Percentiles rank a stretch among this genome's conserved stretches.
These are phyloP conservation scores for Andrena praecox DNA, from an alignment of 2,888 invertebrate species.

Conservation along the genomic window DNA sequence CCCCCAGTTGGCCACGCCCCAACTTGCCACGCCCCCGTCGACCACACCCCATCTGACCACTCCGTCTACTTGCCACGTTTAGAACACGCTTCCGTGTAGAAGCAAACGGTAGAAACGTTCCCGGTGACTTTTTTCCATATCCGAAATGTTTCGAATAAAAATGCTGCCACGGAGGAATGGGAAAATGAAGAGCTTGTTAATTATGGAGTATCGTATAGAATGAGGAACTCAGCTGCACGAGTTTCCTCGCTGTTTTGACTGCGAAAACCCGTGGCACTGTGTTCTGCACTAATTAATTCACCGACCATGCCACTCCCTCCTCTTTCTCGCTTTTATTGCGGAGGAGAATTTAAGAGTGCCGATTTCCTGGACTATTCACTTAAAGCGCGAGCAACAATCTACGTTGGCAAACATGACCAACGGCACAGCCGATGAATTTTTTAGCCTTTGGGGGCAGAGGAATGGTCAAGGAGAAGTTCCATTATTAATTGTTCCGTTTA, in stretches of 20 bases:
- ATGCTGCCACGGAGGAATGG: background rate
- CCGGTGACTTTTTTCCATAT: background rate
- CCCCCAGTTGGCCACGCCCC: too few relatives aligned
- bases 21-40: too few relatives aligned
- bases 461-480: background rate
- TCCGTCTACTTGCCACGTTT: too few relatives aligned
- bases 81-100: background rate
- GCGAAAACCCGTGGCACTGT: conserved; percentile 27
- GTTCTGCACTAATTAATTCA: conserved; percentile 63
- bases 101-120: background rate
- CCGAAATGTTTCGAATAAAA: background rate
- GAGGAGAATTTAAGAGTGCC: conserved; percentile 36
- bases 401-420: background rate
- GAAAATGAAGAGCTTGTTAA: conserved; percentile 48
- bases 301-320: background rate
- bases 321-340: conserved; percentile 21
- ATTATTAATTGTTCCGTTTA: conserved; percentile 20
- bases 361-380: conserved; percentile 40
- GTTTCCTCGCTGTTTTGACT: conserved; percentile 27
- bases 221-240: conserved; percentile 18
- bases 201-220: conserved; percentile 59
- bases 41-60: too few relatives aligned
- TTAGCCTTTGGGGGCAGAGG: background rate
- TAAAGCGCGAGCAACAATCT: background rate
- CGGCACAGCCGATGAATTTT: conserved; percentile 18